Percentiles rank a stretch among this genome's conserved stretches.
Conservation (phyloP, 2,113 vertebrate species). For the Sula dactylatra region DNA sequence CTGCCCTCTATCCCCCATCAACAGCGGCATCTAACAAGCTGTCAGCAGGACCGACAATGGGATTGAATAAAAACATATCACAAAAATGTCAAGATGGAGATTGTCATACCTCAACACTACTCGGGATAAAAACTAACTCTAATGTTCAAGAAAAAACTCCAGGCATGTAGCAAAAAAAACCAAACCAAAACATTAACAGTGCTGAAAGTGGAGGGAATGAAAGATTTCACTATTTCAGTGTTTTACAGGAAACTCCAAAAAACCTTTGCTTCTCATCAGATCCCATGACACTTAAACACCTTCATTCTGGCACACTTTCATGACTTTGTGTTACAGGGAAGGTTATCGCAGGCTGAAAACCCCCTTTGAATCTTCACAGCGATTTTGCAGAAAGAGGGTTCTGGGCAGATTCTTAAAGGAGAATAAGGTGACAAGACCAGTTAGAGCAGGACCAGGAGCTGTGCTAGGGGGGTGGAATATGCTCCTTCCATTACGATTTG, state of each 20-base stretch:
- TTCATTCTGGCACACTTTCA: neutral
- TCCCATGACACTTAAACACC: neutral
- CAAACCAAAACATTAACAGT: neutral
- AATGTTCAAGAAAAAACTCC: neutral
- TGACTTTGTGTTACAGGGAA: neutral
- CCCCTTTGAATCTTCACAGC: neutral
- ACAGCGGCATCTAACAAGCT: neutral
- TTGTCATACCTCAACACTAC: neutral
- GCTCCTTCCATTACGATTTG: neutral
- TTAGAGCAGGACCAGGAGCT: neutral
- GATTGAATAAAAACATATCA: rapidly evolving
- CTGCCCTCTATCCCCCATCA: neutral
- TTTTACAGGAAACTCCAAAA: neutral
- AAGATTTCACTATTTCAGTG: neutral
- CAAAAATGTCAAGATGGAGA: neutral
- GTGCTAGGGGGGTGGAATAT: neutral
- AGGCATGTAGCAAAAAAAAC: neutral
- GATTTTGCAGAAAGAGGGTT: neutral
- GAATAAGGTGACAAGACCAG: neutral
- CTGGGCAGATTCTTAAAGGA: neutral
- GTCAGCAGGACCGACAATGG: neutral
- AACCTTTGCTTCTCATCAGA: neutral
- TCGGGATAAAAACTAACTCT: neutral
- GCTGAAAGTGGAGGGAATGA: neutral
- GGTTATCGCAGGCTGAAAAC: neutral